Evolutionary conservation across 37 sponge, comb jelly and placozoan species (phyloP).

Genomic region (Theonella swinhoei): DNA sequence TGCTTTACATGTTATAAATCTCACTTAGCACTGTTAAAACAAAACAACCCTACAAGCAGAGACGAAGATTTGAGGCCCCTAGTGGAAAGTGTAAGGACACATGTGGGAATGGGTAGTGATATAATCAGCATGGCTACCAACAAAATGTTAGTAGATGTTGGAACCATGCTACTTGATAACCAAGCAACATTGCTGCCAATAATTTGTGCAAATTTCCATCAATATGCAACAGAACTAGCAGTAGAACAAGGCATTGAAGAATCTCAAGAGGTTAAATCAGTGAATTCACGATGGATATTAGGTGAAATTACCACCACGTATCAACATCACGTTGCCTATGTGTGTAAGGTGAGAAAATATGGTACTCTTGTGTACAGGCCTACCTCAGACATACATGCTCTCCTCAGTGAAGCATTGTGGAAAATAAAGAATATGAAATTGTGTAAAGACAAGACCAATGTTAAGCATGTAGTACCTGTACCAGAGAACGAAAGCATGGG

Average conservation of each 20-base stretch:
- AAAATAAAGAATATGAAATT: background rate
- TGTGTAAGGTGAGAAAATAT: background rate
- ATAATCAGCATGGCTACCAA: too few species aligned
- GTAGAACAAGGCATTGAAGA: background rate
- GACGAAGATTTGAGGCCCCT: too few species aligned
- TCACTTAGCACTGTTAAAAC: background rate
- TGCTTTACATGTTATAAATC: background rate
- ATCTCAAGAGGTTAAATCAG: background rate
- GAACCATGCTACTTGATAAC: too few species aligned
- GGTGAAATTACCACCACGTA: background rate
- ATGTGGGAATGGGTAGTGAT: too few species aligned
- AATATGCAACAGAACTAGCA: background rate
- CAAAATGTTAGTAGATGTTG: too few species aligned
- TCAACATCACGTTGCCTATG: too few species aligned
- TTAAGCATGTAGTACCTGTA: too few species aligned
- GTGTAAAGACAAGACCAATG: too few species aligned
- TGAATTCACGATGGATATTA: slow-evolving; percentile 10
- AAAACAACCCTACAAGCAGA: background rate
- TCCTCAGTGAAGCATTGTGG: slow-evolving; percentile 4
- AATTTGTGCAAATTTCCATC: too few species aligned
- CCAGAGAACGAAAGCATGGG: background rate
- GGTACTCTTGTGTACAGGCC: background rate
- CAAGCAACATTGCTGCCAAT: too few species aligned
- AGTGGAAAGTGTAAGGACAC: background rate
- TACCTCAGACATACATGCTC: too few species aligned